Percentiles rank a stretch among this genome's conserved stretches.
Conservation (phyloP, 2,888 invertebrate species). For the Morpho helenor region DNA sequence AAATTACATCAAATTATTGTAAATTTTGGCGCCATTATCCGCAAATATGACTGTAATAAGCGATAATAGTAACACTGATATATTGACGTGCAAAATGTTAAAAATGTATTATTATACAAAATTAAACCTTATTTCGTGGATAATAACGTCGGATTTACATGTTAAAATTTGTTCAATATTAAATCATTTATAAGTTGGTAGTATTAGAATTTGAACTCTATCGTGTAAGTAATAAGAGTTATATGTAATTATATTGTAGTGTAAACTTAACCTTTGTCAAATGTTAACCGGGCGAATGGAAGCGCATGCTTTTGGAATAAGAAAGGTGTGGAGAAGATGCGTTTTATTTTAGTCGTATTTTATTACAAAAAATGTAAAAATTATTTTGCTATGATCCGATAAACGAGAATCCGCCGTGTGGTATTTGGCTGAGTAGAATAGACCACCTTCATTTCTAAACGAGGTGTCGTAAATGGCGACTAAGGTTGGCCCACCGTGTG, state of each 20-base stretch:
- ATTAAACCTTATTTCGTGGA: not conserved
- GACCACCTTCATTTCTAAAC: no score
- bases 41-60: slow-evolving; percentile 19
- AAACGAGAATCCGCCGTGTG: no score
- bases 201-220: slow-evolving; percentile 15
- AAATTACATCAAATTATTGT: slow-evolving; percentile 10
- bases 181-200: not conserved
- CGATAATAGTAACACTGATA: slow-evolving; percentile 12
- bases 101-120: not conserved
- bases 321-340: slow-evolving; percentile 31
- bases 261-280: slow-evolving; percentile 60
- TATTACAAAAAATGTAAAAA: no score
- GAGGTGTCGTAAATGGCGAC: no score
- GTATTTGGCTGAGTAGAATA: no score
- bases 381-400: no score
- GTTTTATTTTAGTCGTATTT: not conserved
- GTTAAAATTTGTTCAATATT: slow-evolving; percentile 1
- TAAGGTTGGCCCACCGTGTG: no score
- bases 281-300: slow-evolving; percentile 54
- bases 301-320: slow-evolving; percentile 37
- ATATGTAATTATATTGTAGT: slow-evolving; percentile 10
- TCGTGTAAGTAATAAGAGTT: not conserved
- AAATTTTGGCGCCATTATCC: slow-evolving; percentile 10
- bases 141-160: slow-evolving; percentile 6
- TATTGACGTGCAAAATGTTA: slow-evolving; percentile 11